Evolutionary conservation across 2,888 invertebrate species (phyloP), one percentile per base, ranked within the genome.

Genomic region (Eledona agricola): DNA sequence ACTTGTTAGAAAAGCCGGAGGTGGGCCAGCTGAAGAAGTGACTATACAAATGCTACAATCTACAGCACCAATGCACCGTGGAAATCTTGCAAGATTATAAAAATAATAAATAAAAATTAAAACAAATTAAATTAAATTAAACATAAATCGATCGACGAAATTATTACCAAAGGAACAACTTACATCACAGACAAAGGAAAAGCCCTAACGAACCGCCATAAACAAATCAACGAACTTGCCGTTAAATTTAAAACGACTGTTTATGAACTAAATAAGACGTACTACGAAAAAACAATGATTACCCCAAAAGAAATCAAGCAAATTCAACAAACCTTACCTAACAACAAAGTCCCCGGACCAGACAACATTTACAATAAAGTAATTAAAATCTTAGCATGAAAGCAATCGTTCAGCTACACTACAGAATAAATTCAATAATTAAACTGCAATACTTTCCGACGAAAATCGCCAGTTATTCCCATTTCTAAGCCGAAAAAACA

Each of bases 361-460:
- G 55, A 55, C 12, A 20, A 40, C 3, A 31, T 51, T 3, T 17
- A 34, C 11, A 37, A 45, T 19, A 46, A 13, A 29, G 5, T 55
- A 6, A 6, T 52, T 20, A 59, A 65, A 52, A 64, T 5, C 29
- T 66, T 6, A 49, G 54, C 1, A 47, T 37, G 61, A 55, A 62
- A 43, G 49, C 58, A n/a, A 45, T 59, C 9, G 59, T 63, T 0
- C 62, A 64, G 51, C 7, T 64, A 3, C 58, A 34, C 0, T 51
- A 63, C 25, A 62, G 63, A 6, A 49, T 55, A 2, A 62, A 62
- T 13, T 28, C 47, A 1, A 45, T 53, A 1, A 5, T 64, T 1
- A 57, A 22, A 40, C 23, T 57, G 1, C 12, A 26, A 2, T 31
- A 64, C 23, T 63, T 57, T 45, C 62, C 63, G 4, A 40, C 7